Conservation (phyloP, 2,113 vertebrate genomes). For the Dunckerocampus dactyliophorus region DNA sequence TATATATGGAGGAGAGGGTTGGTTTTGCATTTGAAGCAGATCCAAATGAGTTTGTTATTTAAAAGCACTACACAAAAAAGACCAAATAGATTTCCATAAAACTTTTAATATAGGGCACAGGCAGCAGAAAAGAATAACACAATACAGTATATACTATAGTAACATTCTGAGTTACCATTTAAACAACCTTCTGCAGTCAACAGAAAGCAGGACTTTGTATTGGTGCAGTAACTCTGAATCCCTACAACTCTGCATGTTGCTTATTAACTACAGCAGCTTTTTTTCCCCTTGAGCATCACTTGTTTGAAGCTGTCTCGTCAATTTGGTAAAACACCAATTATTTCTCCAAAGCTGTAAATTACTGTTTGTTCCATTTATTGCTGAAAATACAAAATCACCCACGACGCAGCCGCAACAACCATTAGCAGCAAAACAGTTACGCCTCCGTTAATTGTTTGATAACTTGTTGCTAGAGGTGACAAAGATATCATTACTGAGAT, state of each 20-base stretch:
- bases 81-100: too few species aligned
- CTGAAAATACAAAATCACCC: not conserved
- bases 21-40: too few species aligned
- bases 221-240: not conserved
- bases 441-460: not conserved
- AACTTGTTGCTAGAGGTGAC: too few species aligned
- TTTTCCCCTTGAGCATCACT: not conserved
- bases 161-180: not conserved
- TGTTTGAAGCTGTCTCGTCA: not conserved
- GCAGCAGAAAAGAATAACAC: too few species aligned
- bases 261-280: constrained; percentile 19
- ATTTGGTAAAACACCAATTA: not conserved
- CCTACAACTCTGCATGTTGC: constrained; percentile 10
- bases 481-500: not conserved
- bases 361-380: not conserved
- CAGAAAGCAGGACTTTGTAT: not conserved
- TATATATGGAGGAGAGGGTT: too few species aligned
- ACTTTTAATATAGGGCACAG: too few species aligned
- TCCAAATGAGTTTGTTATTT: too few species aligned
- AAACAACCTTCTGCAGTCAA: not conserved
- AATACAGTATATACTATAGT: too few species aligned
- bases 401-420: not conserved
- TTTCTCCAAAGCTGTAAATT: not conserved
- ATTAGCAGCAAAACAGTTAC: not conserved
- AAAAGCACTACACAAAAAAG: too few species aligned